These are phyloP conservation scores for Argentina silus DNA, from an alignment of 2,797 vertebrate species.

Conservation along the genomic window DNA sequence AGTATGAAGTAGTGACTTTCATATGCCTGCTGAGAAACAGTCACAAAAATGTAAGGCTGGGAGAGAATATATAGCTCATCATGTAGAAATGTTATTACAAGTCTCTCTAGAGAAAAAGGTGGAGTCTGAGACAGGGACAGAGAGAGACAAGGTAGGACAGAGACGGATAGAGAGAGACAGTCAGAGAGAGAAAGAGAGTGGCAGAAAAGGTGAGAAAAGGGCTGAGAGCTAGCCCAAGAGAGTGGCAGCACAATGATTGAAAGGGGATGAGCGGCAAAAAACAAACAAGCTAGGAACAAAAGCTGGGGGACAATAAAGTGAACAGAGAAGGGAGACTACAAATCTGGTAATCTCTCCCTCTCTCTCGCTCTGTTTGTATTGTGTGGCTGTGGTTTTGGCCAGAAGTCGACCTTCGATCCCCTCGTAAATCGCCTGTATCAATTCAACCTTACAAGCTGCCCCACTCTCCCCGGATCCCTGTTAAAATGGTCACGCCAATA, in stretches of 20 bases:
- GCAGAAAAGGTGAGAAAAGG: not conserved
- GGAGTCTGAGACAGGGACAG: not conserved
- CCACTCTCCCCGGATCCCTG: slow-evolving; percentile 55
- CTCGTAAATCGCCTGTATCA: slow-evolving; percentile 66
- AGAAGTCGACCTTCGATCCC: slow-evolving; percentile 56
- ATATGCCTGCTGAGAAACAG: no score
- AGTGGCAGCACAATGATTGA: slow-evolving; percentile 13
- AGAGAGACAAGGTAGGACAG: no score
- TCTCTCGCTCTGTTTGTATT: slow-evolving; percentile 61
- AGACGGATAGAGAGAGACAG: not conserved
- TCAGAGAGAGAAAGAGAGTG: not conserved
- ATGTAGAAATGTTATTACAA: not conserved
- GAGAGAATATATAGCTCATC: not conserved
- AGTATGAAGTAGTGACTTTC: not conserved
- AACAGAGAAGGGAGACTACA: slow-evolving; percentile 37
- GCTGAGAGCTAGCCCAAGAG: not conserved
- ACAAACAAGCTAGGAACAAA: slow-evolving; percentile 46
- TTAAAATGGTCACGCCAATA: slow-evolving; percentile 71
- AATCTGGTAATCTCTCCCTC: slow-evolving; percentile 63
- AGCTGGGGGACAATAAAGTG: slow-evolving; percentile 44
- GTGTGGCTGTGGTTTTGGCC: slow-evolving; percentile 44
- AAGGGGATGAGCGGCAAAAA: slow-evolving; percentile 24
- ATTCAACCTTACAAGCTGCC: slow-evolving; percentile 58
- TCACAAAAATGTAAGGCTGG: no score
- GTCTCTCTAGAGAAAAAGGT: not conserved